Evolutionary conservation across 2,888 invertebrate genomes (phyloP).

Genomic region (Calameuta idolon): DNA sequence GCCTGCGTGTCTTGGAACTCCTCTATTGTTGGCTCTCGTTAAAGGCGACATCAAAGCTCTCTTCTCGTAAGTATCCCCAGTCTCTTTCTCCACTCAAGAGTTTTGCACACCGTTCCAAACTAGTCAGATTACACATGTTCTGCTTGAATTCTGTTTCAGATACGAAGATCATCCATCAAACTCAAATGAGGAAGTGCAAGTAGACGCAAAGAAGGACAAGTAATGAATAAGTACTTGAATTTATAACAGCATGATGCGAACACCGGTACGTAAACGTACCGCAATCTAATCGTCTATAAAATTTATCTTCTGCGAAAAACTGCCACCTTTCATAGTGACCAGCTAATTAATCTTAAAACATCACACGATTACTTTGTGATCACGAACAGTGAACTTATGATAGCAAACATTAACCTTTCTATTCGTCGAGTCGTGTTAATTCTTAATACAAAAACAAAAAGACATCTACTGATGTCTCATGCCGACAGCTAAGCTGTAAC

Average conservation of each 20-base stretch:
- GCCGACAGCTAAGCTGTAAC: neutral
- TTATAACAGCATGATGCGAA: neutral
- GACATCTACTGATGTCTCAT: neutral
- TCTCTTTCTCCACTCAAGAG: neutral
- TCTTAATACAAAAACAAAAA: neutral
- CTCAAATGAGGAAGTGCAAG: conserved; percentile 65
- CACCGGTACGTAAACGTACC: neutral
- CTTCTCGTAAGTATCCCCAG: conserved; percentile 80
- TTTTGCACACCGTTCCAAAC: neutral
- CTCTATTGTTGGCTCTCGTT: conserved; percentile 86
- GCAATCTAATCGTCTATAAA: neutral
- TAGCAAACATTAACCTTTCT: neutral
- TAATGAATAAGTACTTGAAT: conserved; percentile 27
- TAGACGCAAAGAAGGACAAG: conserved; percentile 63
- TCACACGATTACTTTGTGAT: neutral
- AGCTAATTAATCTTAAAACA: neutral
- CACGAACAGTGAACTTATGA: neutral
- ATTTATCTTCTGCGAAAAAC: neutral
- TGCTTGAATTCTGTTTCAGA: conserved; percentile 63
- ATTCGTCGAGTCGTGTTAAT: neutral
- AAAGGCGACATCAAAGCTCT: conserved; percentile 91
- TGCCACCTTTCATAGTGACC: neutral
- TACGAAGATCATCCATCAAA: conserved; percentile 78
- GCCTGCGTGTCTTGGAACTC: conserved; percentile 94
- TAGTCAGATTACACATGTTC: neutral